These are phyloP conservation scores for Trachymyrmex septentrionalis DNA, from an alignment of 1,140 invertebrate genomes.

Conservation along the genomic window DNA sequence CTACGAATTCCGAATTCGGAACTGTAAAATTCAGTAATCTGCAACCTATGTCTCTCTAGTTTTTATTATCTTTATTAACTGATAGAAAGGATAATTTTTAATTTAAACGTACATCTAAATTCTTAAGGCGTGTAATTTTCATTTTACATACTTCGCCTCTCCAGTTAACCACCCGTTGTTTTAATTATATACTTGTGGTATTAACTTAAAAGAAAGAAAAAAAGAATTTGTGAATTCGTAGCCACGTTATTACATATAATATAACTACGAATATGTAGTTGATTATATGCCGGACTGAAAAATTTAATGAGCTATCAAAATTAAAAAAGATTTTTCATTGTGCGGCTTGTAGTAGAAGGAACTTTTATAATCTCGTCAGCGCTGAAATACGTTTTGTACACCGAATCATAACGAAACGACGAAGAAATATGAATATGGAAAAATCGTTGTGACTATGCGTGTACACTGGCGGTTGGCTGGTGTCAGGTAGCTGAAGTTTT, in stretches of 20 bases:
- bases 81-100: neutral
- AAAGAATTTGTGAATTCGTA: neutral
- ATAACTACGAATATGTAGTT: slow-evolving; percentile 3
- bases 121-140: slow-evolving; percentile 20
- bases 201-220: neutral
- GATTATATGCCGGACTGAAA: slow-evolving; percentile 24
- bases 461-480: neutral
- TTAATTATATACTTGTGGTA: slow-evolving; percentile 7
- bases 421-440: slow-evolving; percentile 60
- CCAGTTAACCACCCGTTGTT: neutral
- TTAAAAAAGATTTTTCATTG: slow-evolving; percentile 27
- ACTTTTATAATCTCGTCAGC: slow-evolving; percentile 27
- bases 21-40: slow-evolving; percentile 2
- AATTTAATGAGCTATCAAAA: slow-evolving; percentile 21
- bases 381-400: neutral
- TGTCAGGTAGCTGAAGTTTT: slow-evolving; percentile 17
- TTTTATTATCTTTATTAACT: neutral
- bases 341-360: neutral
- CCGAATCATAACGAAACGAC: slow-evolving; percentile 29
- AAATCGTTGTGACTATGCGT: slow-evolving; percentile 8
- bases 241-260: neutral
- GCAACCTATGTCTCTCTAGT: neutral
- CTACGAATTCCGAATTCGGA: neutral
- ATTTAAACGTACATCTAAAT: neutral
- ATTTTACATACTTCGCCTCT: slow-evolving; percentile 4